A percentile compares a stretch with the other conserved stretches of the same genome.
Conservation (phyloP, 2,888 invertebrate species). For the Chaitophorus viminalis region DNA sequence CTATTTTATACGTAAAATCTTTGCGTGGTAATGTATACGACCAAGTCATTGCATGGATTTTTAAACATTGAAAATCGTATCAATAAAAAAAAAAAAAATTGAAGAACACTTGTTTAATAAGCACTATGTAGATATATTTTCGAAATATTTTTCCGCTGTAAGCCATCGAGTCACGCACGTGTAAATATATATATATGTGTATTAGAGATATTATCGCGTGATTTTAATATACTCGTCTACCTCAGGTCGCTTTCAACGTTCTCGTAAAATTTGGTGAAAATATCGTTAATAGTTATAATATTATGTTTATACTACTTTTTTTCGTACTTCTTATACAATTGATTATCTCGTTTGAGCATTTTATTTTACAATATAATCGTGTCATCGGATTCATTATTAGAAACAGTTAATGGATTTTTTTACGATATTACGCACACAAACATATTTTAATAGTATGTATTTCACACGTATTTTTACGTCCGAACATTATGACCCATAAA, state of each 20-base stretch:
- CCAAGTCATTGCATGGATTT: neutral
- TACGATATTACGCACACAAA: slow-evolving; percentile 6
- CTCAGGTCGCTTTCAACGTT: neutral
- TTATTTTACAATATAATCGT: slow-evolving; percentile 21
- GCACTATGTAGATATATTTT: too few species aligned
- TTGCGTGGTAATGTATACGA: too few species aligned
- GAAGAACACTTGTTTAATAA: neutral
- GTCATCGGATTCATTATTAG: slow-evolving; percentile 18
- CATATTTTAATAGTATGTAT: neutral
- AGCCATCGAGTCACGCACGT: neutral
- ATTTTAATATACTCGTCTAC: neutral
- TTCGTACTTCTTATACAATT: slow-evolving; percentile 3
- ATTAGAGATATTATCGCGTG: neutral
- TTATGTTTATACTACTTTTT: neutral
- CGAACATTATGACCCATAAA: slow-evolving; percentile 34
- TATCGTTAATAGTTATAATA: neutral
- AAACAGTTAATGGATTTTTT: slow-evolving; percentile 32
- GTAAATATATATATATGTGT: neutral
- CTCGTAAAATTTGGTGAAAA: neutral
- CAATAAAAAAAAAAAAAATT: neutral
- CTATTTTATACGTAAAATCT: too few species aligned
- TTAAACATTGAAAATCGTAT: neutral
- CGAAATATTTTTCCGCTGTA: neutral
- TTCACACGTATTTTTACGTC: slow-evolving; percentile 35
- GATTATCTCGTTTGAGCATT: slow-evolving; percentile 36